Evolutionary conservation across 1,140 invertebrate species (phyloP).

Genomic region (Drosophila ambigua): DNA sequence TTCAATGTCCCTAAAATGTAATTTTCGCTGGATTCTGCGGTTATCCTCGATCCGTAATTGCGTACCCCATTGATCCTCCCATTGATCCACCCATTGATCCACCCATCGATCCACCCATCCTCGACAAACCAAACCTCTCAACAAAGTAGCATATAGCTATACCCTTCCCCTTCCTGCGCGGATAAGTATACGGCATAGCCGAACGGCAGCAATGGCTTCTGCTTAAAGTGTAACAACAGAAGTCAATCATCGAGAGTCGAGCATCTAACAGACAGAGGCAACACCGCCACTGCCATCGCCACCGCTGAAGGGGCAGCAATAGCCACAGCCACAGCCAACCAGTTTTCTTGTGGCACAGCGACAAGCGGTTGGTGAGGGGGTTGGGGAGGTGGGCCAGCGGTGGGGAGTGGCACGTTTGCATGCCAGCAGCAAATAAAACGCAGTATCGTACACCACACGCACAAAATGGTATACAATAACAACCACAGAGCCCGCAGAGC

Average conservation of each 20-base stretch:
- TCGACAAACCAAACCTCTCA: too few species aligned
- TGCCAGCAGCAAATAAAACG: slow-evolving; percentile 77
- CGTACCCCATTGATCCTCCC: too few species aligned
- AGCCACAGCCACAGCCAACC: slow-evolving; percentile 8
- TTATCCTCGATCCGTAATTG: too few species aligned
- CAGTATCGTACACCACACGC: slow-evolving; percentile 51
- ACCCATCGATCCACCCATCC: too few species aligned
- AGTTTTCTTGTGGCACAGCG: slow-evolving; percentile 10
- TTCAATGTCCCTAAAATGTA: too few species aligned
- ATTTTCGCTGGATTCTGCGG: too few species aligned
- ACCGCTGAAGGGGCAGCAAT: slow-evolving; percentile 2
- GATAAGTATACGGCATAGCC: slow-evolving; percentile 3
- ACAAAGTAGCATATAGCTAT: not conserved
- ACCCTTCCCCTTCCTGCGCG: not conserved
- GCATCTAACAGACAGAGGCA: slow-evolving; percentile 44
- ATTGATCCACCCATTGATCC: not conserved
- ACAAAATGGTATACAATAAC: slow-evolving; percentile 70
- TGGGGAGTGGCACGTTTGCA: slow-evolving; percentile 51
- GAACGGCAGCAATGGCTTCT: slow-evolving; percentile 38
- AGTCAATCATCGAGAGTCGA: slow-evolving; percentile 59
- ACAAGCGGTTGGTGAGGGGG: not conserved
- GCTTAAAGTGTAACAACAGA: slow-evolving; percentile 75
- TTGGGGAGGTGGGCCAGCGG: not conserved
- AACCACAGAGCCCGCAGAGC: too few species aligned
- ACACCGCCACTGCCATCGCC: too few species aligned